A percentile compares a stretch with the other conserved stretches of the same genome.
Evolutionary conservation across 2,888 invertebrate genomes (phyloP).

Genomic region (Uropetala carovei): DNA sequence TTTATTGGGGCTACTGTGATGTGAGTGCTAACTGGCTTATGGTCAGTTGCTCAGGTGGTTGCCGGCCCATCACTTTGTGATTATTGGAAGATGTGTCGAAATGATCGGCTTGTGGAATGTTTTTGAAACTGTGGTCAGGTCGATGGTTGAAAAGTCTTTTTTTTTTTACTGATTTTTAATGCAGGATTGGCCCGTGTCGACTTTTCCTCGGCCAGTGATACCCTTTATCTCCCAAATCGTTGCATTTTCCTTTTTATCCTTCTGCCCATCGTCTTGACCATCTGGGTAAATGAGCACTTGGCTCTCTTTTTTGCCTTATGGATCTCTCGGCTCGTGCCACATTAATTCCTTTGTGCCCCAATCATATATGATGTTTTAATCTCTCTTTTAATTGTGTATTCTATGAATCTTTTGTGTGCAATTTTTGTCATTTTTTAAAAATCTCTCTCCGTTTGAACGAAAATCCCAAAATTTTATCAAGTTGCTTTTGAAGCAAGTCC

Average conservation of each 20-base stretch:
- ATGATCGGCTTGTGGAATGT: constrained; percentile 41
- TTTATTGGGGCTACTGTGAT: constrained; percentile 53
- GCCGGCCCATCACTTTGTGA: constrained; percentile 47
- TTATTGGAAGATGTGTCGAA: constrained; percentile 22
- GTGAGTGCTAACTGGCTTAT: constrained; percentile 41
- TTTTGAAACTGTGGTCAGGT: constrained; percentile 47
- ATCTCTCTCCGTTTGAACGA: background rate
- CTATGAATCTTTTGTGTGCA: constrained; percentile 9
- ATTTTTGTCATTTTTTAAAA: background rate
- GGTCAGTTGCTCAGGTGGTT: constrained; percentile 55
- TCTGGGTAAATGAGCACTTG: constrained; percentile 49
- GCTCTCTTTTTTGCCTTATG: constrained; percentile 46
- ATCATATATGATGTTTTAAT: constrained; percentile 18
- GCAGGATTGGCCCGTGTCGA: constrained; percentile 57
- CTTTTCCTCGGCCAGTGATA: constrained; percentile 44
- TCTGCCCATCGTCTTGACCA: constrained; percentile 53
- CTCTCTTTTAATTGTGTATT: background rate
- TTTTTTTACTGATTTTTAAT: constrained; percentile 39
- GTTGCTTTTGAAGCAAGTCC: background rate
- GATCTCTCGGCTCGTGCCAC: constrained; percentile 44
- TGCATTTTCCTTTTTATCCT: constrained; percentile 28
- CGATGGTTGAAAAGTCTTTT: constrained; percentile 42
- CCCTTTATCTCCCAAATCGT: constrained; percentile 18
- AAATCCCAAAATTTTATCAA: background rate
- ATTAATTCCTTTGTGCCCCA: constrained; percentile 52